Conservation (phyloP, 2,113 vertebrate species). For the Pyxicephalus adspersus region DNA sequence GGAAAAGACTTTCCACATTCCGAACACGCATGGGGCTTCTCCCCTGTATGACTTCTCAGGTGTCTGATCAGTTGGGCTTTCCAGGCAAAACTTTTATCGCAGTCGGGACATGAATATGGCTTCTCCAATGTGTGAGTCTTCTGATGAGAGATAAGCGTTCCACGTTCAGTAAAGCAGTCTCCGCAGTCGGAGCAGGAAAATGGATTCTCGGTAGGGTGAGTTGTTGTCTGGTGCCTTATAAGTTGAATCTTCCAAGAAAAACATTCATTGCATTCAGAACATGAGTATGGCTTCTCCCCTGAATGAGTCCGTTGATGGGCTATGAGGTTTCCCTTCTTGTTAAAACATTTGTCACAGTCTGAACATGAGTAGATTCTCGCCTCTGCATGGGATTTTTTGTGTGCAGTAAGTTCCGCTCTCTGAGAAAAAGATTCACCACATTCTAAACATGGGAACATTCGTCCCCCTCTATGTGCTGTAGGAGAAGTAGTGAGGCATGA, state of each 20-base stretch:
- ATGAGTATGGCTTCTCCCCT: background rate
- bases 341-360: background rate
- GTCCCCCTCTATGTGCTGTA: no score
- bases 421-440: background rate
- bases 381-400: conserved; percentile 29
- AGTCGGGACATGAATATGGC: background rate
- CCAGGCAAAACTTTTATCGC: background rate
- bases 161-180: background rate
- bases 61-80: background rate
- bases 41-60: no score
- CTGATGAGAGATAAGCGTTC: background rate
- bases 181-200: conserved; percentile 1
- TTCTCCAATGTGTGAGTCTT: background rate
- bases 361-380: background rate
- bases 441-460: background rate
- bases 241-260: background rate
- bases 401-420: background rate
- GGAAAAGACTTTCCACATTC: background rate
- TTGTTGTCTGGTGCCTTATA: background rate
- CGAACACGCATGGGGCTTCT: background rate
- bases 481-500: no score
- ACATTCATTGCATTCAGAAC: background rate
- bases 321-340: background rate
- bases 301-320: background rate
- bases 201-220: background rate